These are phyloP conservation scores for Mustela lutreola DNA, from an alignment of 2,113 vertebrate genomes.

Conservation along the genomic window DNA sequence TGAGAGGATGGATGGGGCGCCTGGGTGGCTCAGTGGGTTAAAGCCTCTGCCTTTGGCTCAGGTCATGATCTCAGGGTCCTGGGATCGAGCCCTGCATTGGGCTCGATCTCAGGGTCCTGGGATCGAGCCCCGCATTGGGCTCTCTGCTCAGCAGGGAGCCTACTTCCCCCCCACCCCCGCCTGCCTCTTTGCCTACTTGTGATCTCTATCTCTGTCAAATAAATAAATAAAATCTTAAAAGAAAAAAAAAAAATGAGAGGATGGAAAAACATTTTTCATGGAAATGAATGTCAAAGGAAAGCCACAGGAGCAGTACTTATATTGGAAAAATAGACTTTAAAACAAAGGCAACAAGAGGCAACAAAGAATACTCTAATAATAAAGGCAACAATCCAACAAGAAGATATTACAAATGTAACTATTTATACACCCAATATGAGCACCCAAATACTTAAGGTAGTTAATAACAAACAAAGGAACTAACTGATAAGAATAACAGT, in stretches of 20 bases:
- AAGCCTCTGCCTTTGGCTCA: too few species aligned
- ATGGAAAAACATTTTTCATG: not conserved
- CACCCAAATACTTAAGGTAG: not conserved
- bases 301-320: not conserved
- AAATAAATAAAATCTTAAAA: too few species aligned
- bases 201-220: too few species aligned
- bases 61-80: too few species aligned
- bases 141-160: too few species aligned
- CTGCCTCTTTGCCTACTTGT: too few species aligned
- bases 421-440: not conserved
- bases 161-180: too few species aligned
- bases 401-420: not conserved
- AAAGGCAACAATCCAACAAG: not conserved
- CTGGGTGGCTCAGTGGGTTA: too few species aligned
- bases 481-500: not conserved
- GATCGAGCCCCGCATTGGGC: too few species aligned
- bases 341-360: not conserved
- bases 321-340: not conserved
- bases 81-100: too few species aligned
- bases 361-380: not conserved
- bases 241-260: not conserved
- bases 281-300: not conserved
- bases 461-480: not conserved
- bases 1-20: not conserved
- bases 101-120: too few species aligned